Evolutionary conservation across 2,797 vertebrate species (phyloP).

Genomic region (Catamblyrhynchus diadema): DNA sequence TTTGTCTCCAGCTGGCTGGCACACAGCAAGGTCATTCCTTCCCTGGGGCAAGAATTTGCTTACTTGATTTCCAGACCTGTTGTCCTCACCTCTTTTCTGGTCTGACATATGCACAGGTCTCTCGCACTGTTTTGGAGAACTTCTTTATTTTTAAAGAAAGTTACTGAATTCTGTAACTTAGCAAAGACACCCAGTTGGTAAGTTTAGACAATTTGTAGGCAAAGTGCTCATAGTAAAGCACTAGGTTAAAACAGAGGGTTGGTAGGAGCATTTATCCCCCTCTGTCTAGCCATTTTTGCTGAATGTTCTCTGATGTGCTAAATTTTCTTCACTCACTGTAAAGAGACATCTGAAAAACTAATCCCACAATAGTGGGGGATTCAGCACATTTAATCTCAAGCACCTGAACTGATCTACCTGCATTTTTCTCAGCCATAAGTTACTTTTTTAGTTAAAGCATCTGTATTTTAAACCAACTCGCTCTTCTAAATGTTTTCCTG

Average conservation of each 20-base stretch:
- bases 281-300: background rate
- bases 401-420: background rate
- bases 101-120: background rate
- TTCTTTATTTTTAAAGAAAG: background rate
- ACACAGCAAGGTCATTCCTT: background rate
- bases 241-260: background rate
- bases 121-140: background rate
- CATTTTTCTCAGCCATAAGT: background rate
- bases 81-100: background rate
- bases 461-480: background rate
- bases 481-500: background rate
- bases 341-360: background rate
- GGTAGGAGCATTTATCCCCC: background rate
- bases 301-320: background rate
- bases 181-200: rapidly evolving
- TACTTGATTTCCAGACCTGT: background rate
- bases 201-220: background rate
- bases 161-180: background rate
- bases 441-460: background rate
- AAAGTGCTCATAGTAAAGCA: background rate
- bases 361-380: background rate
- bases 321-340: background rate
- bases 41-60: background rate
- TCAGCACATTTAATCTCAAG: background rate
- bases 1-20: background rate